Evolutionary conservation across 2,113 vertebrate genomes (phyloP), one percentile per base, ranked within the genome.

Genomic region (Alligator mississippiensis): DNA sequence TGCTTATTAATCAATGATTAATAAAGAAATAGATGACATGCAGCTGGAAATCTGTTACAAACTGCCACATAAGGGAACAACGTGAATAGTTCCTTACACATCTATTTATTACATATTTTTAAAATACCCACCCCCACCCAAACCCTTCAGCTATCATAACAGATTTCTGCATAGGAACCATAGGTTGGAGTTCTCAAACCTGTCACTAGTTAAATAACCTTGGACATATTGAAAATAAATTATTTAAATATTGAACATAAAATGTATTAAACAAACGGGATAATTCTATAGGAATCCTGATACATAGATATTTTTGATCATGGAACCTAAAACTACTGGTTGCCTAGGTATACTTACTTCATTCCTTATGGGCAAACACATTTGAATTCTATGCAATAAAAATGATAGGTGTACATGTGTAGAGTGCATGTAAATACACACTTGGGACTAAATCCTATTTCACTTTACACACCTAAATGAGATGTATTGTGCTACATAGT

Each of bases 181-280:
- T 13, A 60, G 21, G 19, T 24, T 78, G 57, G 27, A 22, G 19
- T 27, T 59, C 68, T 34, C 12, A 11, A 34, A 34, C 30, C 47
- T 21, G 11, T 21, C 60, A 78, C 25, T 2, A 77, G 13, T 25
- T 61, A 30, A 64, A 34, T 0, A 0, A 0, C 3, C 11, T n/a
- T 38, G 34, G 1, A 66, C 3, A 21, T 27, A n/a, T 59, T 60
- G 64, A 74, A 55, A 77, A 54, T 59, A 59, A 59, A 28, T 47
- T 1, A 16, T 82, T 70, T 92, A 47, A 38, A 0, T 47, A 72
- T 80, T 27, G 30, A 79, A 14, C 2, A 81, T 18, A 88, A 86
- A 85, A 68, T 2, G n/a, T 47, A 47, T 47, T 47, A 9, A 47
- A 47, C 7, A 47, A 47, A 47, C 6, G 30, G 2, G 6, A 72